Evolutionary conservation across 2,888 invertebrate species (phyloP).

Genomic region (Parnassius orleans): DNA sequence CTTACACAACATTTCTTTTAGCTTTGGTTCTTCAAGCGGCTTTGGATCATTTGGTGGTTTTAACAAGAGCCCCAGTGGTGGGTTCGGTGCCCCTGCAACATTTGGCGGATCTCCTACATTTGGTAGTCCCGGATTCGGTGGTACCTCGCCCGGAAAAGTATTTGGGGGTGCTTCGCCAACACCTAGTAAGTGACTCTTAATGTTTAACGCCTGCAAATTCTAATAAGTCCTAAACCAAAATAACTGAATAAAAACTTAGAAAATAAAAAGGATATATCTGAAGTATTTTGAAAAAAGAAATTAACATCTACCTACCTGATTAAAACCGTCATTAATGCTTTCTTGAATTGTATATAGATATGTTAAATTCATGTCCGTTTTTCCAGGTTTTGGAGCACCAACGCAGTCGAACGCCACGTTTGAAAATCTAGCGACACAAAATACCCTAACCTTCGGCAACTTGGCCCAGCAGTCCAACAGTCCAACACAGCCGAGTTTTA

Average conservation of each 20-base stretch:
- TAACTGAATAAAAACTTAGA: no score
- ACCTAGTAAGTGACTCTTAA: constrained; percentile 41
- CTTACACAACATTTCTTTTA: constrained; percentile 25
- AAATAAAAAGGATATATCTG: no score
- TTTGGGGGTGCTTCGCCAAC: constrained; percentile 55
- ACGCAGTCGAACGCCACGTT: constrained; percentile 81
- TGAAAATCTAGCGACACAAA: constrained; percentile 83
- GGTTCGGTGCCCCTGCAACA: constrained; percentile 65
- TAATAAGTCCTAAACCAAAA: no score
- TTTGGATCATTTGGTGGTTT: constrained; percentile 59
- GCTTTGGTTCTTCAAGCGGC: constrained; percentile 55
- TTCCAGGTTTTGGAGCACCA: constrained; percentile 68
- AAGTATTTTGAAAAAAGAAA: no score
- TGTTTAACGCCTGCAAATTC: no score
- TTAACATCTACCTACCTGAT: no score
- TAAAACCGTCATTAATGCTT: no score
- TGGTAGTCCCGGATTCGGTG: constrained; percentile 76
- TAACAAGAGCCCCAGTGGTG: constrained; percentile 62
- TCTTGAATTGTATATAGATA: not conserved
- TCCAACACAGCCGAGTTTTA: constrained; percentile 59
- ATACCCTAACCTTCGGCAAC: constrained; percentile 83
- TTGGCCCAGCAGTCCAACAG: constrained; percentile 79
- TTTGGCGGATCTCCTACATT: constrained; percentile 78
- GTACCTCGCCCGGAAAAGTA: constrained; percentile 68
- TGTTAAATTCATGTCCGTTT: no score